Conservation (phyloP, 2,888 invertebrate species). For the Aelia acuminata region DNA sequence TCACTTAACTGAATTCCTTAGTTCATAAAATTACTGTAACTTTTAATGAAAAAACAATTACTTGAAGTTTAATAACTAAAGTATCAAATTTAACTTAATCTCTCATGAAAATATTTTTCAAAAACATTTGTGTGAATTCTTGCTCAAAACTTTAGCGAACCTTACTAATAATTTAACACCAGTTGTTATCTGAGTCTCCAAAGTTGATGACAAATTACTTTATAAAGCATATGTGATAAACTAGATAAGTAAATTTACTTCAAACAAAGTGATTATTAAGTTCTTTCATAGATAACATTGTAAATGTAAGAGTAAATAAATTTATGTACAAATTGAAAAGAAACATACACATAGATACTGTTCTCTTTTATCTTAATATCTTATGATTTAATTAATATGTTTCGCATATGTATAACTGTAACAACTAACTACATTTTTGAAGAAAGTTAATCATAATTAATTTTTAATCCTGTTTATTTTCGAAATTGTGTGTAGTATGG, state of each 20-base stretch:
- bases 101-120: no score
- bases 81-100: no score
- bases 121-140: no score
- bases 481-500: neutral
- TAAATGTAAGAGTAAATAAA: slow-evolving; percentile 8
- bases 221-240: slow-evolving; percentile 17
- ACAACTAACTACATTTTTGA: neutral
- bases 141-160: neutral
- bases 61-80: no score
- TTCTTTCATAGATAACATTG: slow-evolving; percentile 31
- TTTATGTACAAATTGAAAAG: slow-evolving; percentile 11
- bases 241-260: slow-evolving; percentile 1
- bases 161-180: neutral
- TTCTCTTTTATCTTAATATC: slow-evolving; percentile 1
- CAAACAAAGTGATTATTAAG: slow-evolving; percentile 17
- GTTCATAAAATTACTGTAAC: neutral
- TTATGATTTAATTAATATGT: neutral
- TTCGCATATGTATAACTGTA: neutral
- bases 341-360: slow-evolving; percentile 1
- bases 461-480: neutral
- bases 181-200: neutral
- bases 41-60: no score
- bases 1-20: neutral
- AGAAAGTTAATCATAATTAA: neutral
- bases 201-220: neutral